phyloP scores from a whole-genome alignment of 2,888 invertebrate genomes.

The Napeogenes inachia region DNA sequence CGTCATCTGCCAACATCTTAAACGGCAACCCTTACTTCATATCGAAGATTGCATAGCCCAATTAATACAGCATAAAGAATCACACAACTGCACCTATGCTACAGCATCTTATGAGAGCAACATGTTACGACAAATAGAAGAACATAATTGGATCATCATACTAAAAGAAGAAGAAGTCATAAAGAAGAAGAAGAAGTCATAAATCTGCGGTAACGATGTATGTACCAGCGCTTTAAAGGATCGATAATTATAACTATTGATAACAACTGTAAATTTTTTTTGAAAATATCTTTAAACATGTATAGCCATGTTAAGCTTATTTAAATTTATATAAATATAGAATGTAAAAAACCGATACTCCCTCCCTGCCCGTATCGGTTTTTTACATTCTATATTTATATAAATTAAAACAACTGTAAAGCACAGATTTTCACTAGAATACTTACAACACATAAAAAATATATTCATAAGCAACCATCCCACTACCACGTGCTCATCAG shows the following conservation, averaged over 20 bases:
- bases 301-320: no score
- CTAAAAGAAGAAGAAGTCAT: slow-evolving; percentile 33
- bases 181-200: no score
- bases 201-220: slow-evolving; percentile 30
- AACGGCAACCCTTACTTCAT: no score
- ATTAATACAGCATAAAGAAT: slow-evolving; percentile 11
- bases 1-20: no score
- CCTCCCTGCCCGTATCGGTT: no score
- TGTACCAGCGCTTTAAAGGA: neutral
- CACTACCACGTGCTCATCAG: slow-evolving; percentile 27
- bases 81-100: slow-evolving; percentile 14
- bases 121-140: slow-evolving; percentile 33
- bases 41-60: slow-evolving; percentile 17
- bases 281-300: no score
- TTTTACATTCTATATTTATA: no score
- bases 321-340: no score
- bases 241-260: no score
- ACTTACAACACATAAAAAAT: slow-evolving; percentile 26
- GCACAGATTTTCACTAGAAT: slow-evolving; percentile 26
- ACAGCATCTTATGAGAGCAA: slow-evolving; percentile 22
- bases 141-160: slow-evolving; percentile 34
- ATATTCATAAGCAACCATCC: slow-evolving; percentile 29
- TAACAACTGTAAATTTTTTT: no score
- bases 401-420: slow-evolving; percentile 32
- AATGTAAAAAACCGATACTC: no score